Evolutionary conservation across 23 tunicate genomes (phyloP).

Genomic region (Trididemnum miniatum): DNA sequence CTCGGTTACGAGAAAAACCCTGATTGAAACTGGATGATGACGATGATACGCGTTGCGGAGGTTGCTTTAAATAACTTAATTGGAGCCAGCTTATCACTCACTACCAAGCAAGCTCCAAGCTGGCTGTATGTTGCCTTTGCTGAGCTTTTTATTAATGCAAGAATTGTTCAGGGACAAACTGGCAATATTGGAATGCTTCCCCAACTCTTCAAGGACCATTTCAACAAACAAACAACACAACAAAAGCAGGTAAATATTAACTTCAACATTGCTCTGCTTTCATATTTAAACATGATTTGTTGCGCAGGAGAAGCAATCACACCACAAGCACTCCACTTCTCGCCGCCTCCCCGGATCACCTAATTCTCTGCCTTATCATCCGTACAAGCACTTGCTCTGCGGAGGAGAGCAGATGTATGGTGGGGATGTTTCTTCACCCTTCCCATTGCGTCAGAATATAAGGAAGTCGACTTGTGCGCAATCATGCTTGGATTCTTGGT

Average conservation of each 20-base stretch:
- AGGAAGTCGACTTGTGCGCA: not conserved
- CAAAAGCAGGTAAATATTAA: too few relatives aligned
- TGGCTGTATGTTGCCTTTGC: too few relatives aligned
- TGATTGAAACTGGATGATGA: too few relatives aligned
- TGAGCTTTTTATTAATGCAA: too few relatives aligned
- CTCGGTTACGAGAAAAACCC: too few relatives aligned
- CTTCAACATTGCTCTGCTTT: too few relatives aligned
- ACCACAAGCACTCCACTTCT: not conserved
- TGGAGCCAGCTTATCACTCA: too few relatives aligned
- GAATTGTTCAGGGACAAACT: slow-evolving; percentile 64
- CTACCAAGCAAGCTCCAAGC: too few relatives aligned
- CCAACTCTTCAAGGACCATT: slow-evolving; percentile 75
- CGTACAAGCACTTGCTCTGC: not conserved
- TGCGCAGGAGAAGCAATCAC: too few relatives aligned
- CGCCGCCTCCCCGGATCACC: not conserved
- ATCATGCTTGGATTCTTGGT: not conserved
- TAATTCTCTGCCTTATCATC: not conserved
- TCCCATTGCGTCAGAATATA: not conserved
- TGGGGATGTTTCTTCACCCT: not conserved
- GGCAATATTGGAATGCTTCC: slow-evolving; percentile 82
- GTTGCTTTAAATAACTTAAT: too few relatives aligned
- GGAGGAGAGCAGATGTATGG: not conserved
- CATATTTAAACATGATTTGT: too few relatives aligned
- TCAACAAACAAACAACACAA: slow-evolving; percentile 43
- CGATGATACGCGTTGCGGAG: too few relatives aligned